A percentile compares a stretch with the other conserved stretches of the same genome.
Conservation (phyloP, 2,113 vertebrate species). For the Micronisus gabar region DNA sequence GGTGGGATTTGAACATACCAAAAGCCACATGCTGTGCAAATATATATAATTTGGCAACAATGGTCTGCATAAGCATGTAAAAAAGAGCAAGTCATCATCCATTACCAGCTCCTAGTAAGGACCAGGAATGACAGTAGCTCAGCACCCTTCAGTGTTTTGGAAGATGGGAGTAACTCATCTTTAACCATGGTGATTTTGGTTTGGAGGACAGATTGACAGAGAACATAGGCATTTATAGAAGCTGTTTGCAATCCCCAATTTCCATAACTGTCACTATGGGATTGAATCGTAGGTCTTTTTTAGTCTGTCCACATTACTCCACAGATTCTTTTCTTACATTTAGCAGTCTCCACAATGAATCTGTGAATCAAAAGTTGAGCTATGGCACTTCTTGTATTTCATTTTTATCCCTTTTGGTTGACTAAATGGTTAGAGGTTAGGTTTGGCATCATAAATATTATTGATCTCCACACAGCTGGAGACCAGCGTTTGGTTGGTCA, state of each 20-base stretch:
- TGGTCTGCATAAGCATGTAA: background rate
- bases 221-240: background rate
- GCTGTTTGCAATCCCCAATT: background rate
- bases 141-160: background rate
- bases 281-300: background rate
- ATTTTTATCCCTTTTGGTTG: background rate
- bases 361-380: background rate
- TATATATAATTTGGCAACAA: background rate
- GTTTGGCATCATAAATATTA: background rate
- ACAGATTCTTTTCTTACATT: background rate
- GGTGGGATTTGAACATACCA: background rate
- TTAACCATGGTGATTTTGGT: background rate
- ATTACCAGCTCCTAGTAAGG: background rate
- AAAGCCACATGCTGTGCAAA: background rate
- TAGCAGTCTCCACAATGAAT: background rate
- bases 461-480: background rate
- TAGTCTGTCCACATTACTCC: background rate
- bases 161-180: background rate
- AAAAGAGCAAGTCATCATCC: background rate
- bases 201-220: background rate
- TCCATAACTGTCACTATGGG: background rate
- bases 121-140: background rate
- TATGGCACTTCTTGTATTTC: background rate
- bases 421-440: background rate
- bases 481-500: fast-evolving